Percentiles rank a stretch among this genome's conserved stretches.
phyloP scores from a whole-genome alignment of 1,140 invertebrate species.

The Drosophila ogumai region DNA sequence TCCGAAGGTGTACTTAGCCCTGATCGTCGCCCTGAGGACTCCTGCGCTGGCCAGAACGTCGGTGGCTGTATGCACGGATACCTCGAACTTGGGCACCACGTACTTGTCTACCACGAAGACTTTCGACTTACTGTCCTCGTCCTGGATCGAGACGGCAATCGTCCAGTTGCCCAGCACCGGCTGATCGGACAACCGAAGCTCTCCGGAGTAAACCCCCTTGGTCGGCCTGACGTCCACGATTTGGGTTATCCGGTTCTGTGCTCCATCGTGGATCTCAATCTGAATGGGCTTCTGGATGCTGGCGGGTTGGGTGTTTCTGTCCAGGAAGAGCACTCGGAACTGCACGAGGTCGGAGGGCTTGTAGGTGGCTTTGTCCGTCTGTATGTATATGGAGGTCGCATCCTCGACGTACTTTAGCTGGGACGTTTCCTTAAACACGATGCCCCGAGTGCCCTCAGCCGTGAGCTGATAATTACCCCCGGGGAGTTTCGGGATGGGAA shows the following conservation, averaged over 20 bases:
- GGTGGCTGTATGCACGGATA: slow-evolving; percentile 91
- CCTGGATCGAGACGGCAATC: slow-evolving; percentile 87
- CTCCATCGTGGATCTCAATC: slow-evolving; percentile 58
- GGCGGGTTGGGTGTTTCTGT: slow-evolving; percentile 90
- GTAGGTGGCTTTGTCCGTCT: slow-evolving; percentile 97
- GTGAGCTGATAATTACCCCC: slow-evolving; percentile 91
- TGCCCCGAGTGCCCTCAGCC: slow-evolving; percentile 89
- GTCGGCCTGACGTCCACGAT: slow-evolving; percentile 91
- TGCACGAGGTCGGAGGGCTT: slow-evolving; percentile 93
- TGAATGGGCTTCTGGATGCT: slow-evolving; percentile 71
- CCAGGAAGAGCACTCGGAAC: slow-evolving; percentile 93
- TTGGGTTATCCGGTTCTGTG: slow-evolving; percentile 86
- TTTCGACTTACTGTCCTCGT: slow-evolving; percentile 40
- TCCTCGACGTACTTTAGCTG: slow-evolving; percentile 91
- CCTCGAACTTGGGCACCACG: slow-evolving; percentile 96
- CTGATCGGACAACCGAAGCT: slow-evolving; percentile 92
- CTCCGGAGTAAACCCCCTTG: slow-evolving; percentile 91
- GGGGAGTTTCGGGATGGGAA: slow-evolving; percentile 89
- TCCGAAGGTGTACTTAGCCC: slow-evolving; percentile 89
- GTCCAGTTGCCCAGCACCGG: slow-evolving; percentile 97
- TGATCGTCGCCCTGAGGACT: slow-evolving; percentile 90
- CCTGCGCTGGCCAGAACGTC: slow-evolving; percentile 93
- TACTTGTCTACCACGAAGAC: slow-evolving; percentile 90
- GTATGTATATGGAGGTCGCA: slow-evolving; percentile 95
- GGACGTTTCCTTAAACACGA: slow-evolving; percentile 90